A percentile compares a stretch with the other conserved stretches of the same genome.
phyloP scores from a whole-genome alignment of 2,888 invertebrate species.

The Ectobius pallidus region DNA sequence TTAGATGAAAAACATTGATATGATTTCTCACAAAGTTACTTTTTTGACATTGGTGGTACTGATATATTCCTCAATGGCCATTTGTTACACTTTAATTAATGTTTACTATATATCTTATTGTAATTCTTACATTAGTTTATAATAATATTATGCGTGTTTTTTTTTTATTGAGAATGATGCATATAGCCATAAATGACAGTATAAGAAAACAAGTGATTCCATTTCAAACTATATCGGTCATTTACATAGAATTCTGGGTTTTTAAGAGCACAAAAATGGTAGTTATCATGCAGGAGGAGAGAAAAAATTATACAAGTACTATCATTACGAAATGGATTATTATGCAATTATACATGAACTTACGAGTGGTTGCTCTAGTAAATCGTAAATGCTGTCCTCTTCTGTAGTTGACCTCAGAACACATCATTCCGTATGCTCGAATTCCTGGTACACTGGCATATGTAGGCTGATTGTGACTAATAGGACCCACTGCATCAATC shows the following conservation, averaged over 20 bases:
- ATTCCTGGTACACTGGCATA: constrained; percentile 94
- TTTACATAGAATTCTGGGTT: not conserved
- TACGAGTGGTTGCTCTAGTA: constrained; percentile 8
- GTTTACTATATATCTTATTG: too few relatives aligned
- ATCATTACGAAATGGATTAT: not conserved
- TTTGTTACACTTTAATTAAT: too few relatives aligned
- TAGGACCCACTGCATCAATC: constrained; percentile 78
- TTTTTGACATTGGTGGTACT: too few relatives aligned
- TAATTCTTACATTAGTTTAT: too few relatives aligned
- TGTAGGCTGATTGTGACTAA: constrained; percentile 92
- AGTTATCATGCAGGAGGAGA: too few relatives aligned
- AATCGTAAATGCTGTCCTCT: constrained; percentile 14
- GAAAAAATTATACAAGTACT: not conserved
- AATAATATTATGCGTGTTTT: too few relatives aligned
- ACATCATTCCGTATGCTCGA: constrained; percentile 87
- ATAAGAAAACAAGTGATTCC: not conserved
- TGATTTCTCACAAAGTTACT: too few relatives aligned
- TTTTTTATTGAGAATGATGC: not conserved
- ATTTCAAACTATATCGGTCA: not conserved
- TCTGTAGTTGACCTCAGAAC: constrained; percentile 5
- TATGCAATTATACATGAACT: not conserved
- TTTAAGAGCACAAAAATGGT: not conserved
- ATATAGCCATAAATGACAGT: not conserved
- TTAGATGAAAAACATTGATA: too few relatives aligned
- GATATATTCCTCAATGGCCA: too few relatives aligned